phyloP scores from a whole-genome alignment of 2,888 invertebrate species.

The Dynastes maya region DNA sequence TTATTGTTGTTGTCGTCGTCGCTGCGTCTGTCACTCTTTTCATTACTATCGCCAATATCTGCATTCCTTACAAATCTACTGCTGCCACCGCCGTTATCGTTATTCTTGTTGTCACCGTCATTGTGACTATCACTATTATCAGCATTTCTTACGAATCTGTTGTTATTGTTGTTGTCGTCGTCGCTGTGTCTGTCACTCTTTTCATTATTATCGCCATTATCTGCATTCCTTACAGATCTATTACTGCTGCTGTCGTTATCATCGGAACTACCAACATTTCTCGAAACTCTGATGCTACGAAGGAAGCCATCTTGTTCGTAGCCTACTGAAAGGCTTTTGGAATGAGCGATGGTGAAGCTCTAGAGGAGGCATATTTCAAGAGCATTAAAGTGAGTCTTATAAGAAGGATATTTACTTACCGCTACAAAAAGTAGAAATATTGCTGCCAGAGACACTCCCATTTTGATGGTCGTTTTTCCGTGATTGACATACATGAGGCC shows the following conservation, averaged over 20 bases:
- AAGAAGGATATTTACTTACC: conserved; percentile 16
- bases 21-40: neutral
- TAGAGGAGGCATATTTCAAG: neutral
- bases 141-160: no score
- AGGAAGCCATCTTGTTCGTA: no score
- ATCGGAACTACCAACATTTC: neutral
- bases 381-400: neutral
- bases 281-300: no score
- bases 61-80: no score
- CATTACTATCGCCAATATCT: neutral
- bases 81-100: no score
- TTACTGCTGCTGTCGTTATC: neutral
- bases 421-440: neutral
- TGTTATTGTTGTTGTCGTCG: no score
- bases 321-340: neutral
- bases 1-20: neutral
- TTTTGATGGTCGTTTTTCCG: neutral
- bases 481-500: no score
- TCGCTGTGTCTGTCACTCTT: no score
- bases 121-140: no score
- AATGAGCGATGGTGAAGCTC: neutral
- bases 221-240: neutral
- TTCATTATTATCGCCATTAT: neutral
- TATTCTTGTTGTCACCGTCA: no score
- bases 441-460: conserved; percentile 4